phyloP scores from a whole-genome alignment of 1,140 invertebrate species.

The Drosophila nigrodunni region DNA sequence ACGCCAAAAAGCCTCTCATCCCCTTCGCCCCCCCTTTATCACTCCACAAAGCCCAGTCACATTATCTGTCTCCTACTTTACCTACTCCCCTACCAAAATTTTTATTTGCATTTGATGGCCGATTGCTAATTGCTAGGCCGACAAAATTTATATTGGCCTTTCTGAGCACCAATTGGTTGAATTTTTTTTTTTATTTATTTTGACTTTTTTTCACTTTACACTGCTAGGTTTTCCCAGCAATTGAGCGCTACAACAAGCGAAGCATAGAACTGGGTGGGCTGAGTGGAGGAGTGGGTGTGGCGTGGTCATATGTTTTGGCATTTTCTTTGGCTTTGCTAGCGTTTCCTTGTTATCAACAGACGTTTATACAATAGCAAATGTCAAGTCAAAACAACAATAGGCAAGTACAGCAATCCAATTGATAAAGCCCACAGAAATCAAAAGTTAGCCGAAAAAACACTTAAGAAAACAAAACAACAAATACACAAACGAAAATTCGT shows the following conservation, averaged over 20 bases:
- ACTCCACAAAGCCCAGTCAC: background rate
- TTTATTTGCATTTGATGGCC: constrained; percentile 52
- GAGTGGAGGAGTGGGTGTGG: background rate
- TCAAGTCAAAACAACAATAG: constrained; percentile 41
- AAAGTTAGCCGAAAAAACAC: constrained; percentile 11
- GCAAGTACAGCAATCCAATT: constrained; percentile 33
- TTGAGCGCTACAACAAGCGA: too few species aligned
- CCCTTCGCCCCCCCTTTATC: constrained; percentile 7
- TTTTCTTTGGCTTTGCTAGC: constrained; percentile 26
- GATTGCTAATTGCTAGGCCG: constrained; percentile 41
- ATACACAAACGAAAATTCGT: background rate
- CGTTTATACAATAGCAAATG: constrained; percentile 35
- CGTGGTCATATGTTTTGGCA: background rate
- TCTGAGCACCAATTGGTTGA: constrained; percentile 23
- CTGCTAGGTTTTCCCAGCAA: constrained; percentile 46
- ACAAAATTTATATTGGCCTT: constrained; percentile 19
- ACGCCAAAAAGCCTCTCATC: constrained; percentile 6
- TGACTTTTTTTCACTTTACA: background rate
- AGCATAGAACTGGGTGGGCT: background rate
- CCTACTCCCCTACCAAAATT: background rate
- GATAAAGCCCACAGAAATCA: constrained; percentile 43
- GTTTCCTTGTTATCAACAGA: constrained; percentile 41
- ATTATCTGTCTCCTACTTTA: constrained; percentile 11
- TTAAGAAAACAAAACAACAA: background rate
- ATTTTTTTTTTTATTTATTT: background rate